These are phyloP conservation scores for Anguilla anguilla DNA, from an alignment of 2,797 vertebrate genomes.

Conservation along the genomic window DNA sequence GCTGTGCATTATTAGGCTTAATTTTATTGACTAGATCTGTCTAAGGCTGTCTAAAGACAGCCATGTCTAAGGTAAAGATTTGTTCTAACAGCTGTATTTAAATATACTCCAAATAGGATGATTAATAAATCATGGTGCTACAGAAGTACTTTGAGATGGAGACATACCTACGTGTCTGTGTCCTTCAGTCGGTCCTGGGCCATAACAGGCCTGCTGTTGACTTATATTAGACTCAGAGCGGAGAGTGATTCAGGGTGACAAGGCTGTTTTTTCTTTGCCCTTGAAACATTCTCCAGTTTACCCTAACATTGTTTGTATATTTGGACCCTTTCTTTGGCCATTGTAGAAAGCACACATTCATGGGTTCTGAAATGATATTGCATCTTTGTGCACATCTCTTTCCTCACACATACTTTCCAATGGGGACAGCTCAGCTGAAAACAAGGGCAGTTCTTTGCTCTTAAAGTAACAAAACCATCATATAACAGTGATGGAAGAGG, in stretches of 20 bases:
- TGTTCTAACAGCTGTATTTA: neutral
- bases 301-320: neutral
- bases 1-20: neutral
- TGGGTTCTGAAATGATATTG: neutral
- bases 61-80: neutral
- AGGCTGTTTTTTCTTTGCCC: slow-evolving; percentile 4
- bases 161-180: neutral
- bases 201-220: slow-evolving; percentile 5
- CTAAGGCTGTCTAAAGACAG: neutral
- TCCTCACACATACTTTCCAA: neutral
- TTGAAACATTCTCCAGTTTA: neutral
- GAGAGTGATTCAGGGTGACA: slow-evolving; percentile 14
- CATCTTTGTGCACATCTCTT: neutral
- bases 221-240: neutral
- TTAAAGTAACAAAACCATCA: neutral
- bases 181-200: neutral
- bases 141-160: slow-evolving; percentile 7
- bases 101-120: neutral
- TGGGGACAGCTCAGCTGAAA: neutral
- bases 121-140: neutral
- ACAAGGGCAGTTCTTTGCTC: neutral
- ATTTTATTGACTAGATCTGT: neutral
- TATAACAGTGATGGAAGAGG: neutral
- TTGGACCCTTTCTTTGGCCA: neutral
- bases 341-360: neutral